Percentiles rank a stretch among this genome's conserved stretches.
Evolutionary conservation across 1,140 invertebrate genomes (phyloP).

Genomic region (Solenopsis invicta): DNA sequence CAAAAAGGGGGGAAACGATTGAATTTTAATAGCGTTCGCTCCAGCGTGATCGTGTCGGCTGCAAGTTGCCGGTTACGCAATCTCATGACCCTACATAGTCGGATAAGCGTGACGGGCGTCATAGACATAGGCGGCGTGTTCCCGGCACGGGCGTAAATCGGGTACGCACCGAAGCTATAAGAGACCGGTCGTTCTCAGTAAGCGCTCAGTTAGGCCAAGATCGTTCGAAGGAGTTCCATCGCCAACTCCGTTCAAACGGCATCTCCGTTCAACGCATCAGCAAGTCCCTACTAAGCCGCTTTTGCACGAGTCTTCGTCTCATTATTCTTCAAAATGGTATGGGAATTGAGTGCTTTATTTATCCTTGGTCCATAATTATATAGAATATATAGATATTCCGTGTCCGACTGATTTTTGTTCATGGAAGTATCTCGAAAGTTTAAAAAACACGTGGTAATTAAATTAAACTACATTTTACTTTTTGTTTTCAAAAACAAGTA

Average conservation of each 20-base stretch:
- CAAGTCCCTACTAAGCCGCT: not conserved
- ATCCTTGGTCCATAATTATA: too few species aligned
- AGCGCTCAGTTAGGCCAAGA: conserved; percentile 57
- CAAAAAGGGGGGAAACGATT: conserved; percentile 16
- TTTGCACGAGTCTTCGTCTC: not conserved
- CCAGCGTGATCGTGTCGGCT: conserved; percentile 3
- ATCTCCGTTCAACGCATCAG: not conserved
- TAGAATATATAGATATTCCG: too few species aligned
- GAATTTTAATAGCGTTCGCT: conserved; percentile 17
- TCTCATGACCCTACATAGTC: conserved; percentile 37
- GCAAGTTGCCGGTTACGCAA: conserved; percentile 29
- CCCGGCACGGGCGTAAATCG: conserved; percentile 32
- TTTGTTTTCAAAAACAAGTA: too few species aligned
- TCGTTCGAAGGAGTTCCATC: conserved; percentile 65
- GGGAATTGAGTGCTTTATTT: not conserved
- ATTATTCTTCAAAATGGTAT: conserved; percentile 15
- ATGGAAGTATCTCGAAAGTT: too few species aligned
- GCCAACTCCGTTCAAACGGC: conserved; percentile 67
- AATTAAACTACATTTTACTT: too few species aligned
- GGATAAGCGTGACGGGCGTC: conserved; percentile 50
- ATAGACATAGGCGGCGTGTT: conserved; percentile 31
- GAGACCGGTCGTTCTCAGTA: conserved; percentile 38
- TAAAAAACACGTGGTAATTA: too few species aligned
- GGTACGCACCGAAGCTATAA: conserved; percentile 66
- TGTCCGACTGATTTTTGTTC: too few species aligned